Evolutionary conservation across 1,140 invertebrate genomes (phyloP).

Genomic region (Macrosteles quadrilineatus): DNA sequence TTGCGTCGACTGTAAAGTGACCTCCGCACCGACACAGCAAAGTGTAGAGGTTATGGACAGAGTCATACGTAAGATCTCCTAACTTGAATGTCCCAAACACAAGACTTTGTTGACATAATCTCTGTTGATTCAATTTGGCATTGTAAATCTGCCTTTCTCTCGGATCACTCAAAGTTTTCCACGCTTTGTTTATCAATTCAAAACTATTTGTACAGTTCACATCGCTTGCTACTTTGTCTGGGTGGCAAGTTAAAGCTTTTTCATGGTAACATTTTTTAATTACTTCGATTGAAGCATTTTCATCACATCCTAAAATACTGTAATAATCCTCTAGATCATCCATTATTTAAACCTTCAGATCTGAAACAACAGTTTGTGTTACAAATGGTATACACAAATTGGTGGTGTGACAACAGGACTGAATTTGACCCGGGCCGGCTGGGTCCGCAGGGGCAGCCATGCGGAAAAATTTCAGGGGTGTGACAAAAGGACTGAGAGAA

Average conservation of each 20-base stretch:
- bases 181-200: conserved; percentile 1
- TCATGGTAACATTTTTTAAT: conserved; percentile 22
- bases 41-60: not conserved
- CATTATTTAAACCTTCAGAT: not conserved
- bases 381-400: no score
- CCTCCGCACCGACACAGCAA: not conserved
- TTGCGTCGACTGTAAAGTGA: not conserved
- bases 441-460: no score
- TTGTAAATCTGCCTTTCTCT: not conserved
- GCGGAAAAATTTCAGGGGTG: no score
- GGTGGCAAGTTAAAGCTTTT: conserved; percentile 1
- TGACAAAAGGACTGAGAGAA: no score
- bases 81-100: not conserved
- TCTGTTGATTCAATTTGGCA: not conserved
- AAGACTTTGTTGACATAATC: not conserved
- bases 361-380: no score
- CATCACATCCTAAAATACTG: conserved; percentile 1
- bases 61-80: not conserved
- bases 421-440: no score
- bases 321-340: not conserved
- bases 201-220: not conserved
- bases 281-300: conserved; percentile 4
- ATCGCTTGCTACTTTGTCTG: not conserved
- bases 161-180: conserved; percentile 5
- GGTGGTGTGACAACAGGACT: no score